These are phyloP conservation scores for Hyles lineata DNA, from an alignment of 2,888 invertebrate species.

Conservation along the genomic window DNA sequence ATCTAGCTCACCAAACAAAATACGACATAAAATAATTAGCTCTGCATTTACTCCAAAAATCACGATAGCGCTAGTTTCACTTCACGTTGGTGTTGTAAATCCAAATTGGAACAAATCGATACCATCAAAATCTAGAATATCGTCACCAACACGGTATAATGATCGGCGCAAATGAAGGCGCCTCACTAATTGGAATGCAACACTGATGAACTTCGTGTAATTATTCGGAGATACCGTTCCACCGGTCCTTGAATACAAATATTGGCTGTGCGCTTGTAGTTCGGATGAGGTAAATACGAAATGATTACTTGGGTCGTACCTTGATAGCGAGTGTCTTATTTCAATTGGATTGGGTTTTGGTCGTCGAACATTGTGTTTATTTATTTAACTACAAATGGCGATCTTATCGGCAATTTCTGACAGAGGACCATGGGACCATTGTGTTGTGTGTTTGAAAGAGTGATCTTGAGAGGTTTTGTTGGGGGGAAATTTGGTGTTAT, in stretches of 20 bases:
- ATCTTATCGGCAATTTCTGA: no score
- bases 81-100: no score
- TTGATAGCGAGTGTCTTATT: constrained; percentile 1
- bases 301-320: not conserved
- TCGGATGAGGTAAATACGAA: not conserved
- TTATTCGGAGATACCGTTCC: not conserved
- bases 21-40: no score
- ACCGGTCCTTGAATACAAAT: constrained; percentile 2
- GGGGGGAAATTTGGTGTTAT: not conserved
- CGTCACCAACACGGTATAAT: not conserved
- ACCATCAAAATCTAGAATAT: not conserved
- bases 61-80: no score
- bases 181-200: constrained; percentile 18
- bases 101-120: not conserved
- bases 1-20: no score
- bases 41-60: no score
- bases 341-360: not conserved
- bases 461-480: not conserved
- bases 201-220: not conserved
- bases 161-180: not conserved
- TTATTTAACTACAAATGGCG: no score
- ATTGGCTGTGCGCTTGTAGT: constrained; percentile 7
- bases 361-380: not conserved
- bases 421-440: no score
- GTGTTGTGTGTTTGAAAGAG: constrained; percentile 4